Percentiles rank a stretch among this genome's conserved stretches.
These are phyloP conservation scores for Hipposideros armiger DNA, from an alignment of 2,113 vertebrate genomes.

Conservation along the genomic window DNA sequence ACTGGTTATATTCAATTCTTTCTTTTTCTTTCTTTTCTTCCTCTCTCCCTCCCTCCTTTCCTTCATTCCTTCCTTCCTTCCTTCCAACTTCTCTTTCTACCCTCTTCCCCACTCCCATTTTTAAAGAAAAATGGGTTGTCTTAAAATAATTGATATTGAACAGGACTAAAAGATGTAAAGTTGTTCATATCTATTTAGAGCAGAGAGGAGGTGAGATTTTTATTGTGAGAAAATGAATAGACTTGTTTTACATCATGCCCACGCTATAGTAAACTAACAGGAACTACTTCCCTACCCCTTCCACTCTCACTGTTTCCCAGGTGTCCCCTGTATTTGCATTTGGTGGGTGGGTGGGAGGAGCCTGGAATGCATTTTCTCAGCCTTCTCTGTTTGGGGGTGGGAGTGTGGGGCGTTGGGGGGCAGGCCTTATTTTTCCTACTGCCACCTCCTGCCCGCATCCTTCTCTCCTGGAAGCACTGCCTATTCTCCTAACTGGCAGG, in stretches of 20 bases:
- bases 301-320: neutral
- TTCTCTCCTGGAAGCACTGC: neutral
- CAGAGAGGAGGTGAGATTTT: neutral
- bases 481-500: neutral
- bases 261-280: neutral
- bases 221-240: neutral
- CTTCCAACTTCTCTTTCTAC: neutral
- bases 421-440: neutral
- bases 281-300: neutral
- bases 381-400: neutral
- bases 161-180: neutral
- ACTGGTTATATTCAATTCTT: neutral
- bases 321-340: neutral
- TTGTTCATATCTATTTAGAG: neutral
- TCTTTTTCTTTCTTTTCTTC: neutral
- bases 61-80: too few species aligned
- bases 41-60: too few species aligned
- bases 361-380: neutral
- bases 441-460: neutral
- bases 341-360: neutral
- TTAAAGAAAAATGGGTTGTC: neutral
- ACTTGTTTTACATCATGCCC: neutral
- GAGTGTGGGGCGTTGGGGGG: neutral
- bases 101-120: neutral
- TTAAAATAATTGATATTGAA: slow-evolving; percentile 25